Percentiles rank a stretch among this genome's conserved stretches.
Evolutionary conservation across 2,888 invertebrate genomes (phyloP).

Genomic region (Mongoloraphidia duomilia): DNA sequence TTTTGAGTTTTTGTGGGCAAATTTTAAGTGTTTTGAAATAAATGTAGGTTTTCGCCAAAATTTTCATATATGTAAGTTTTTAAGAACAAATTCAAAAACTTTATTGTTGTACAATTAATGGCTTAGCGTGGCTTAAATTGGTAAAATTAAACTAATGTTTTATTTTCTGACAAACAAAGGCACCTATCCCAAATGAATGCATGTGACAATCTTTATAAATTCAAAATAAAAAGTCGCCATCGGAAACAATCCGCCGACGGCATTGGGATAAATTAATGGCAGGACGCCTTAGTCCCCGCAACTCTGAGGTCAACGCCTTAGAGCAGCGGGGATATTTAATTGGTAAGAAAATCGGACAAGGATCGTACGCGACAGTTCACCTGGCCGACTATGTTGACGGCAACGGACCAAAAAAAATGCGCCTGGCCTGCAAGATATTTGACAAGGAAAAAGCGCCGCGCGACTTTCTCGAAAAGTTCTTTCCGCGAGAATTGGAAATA

Average conservation of each 20-base stretch:
- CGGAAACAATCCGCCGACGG: not conserved
- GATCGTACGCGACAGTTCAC: constrained; percentile 82
- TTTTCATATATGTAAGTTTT: too few relatives aligned
- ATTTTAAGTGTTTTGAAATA: too few relatives aligned
- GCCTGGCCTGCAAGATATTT: constrained; percentile 81
- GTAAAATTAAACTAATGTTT: too few relatives aligned
- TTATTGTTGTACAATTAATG: too few relatives aligned
- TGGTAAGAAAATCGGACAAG: constrained; percentile 80
- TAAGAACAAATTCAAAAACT: too few relatives aligned
- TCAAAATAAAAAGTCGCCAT: too few relatives aligned
- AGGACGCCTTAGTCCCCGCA: constrained; percentile 59
- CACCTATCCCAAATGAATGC: constrained; percentile 4
- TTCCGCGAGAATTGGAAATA: constrained; percentile 84
- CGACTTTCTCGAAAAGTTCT: constrained; percentile 85
- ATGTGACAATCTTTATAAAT: constrained; percentile 8
- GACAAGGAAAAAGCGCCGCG: constrained; percentile 77
- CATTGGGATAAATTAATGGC: constrained; percentile 38
- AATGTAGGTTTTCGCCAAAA: too few relatives aligned
- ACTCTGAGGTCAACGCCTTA: constrained; percentile 73
- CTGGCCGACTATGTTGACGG: constrained; percentile 68
- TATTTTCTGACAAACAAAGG: too few relatives aligned
- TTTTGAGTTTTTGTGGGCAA: too few relatives aligned
- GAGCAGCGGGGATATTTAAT: constrained; percentile 73
- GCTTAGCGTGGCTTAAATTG: too few relatives aligned
- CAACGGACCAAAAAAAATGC: constrained; percentile 53